Conservation (phyloP, 2,888 invertebrate genomes). For the Thymelicus sylvestris region DNA sequence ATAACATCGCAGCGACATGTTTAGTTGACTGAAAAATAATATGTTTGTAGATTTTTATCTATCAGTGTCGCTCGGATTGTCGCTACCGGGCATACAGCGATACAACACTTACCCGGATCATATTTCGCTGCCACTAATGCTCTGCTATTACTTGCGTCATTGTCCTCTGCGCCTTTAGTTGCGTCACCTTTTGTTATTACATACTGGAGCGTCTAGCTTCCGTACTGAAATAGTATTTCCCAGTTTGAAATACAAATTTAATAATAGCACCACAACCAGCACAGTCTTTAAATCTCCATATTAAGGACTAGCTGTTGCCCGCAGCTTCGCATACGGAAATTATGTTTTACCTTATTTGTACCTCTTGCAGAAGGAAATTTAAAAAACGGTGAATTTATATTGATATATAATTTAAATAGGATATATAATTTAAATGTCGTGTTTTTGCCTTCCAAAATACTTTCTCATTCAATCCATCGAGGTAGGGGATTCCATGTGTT, state of each 20-base stretch:
- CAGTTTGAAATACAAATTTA: neutral
- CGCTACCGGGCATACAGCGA: conserved; percentile 55
- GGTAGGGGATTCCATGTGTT: too few species aligned
- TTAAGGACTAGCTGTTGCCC: too few species aligned
- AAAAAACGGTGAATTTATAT: too few species aligned
- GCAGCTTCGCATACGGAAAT: too few species aligned
- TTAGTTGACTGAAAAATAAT: conserved; percentile 80
- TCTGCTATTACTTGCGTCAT: conserved; percentile 9
- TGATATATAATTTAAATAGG: too few species aligned
- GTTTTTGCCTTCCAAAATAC: too few species aligned
- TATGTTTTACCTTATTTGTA: too few species aligned
- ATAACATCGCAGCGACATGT: conserved; percentile 56
- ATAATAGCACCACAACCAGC: neutral
- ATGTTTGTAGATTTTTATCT: conserved; percentile 75
- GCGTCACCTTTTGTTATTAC: conserved; percentile 12
- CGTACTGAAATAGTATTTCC: neutral
- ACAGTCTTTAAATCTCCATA: neutral
- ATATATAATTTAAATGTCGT: too few species aligned
- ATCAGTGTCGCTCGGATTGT: conserved; percentile 51
- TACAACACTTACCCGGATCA: conserved; percentile 49
- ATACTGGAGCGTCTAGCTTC: neutral
- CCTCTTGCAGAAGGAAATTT: too few species aligned
- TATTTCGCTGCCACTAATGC: conserved; percentile 51
- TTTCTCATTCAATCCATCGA: too few species aligned
- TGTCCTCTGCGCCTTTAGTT: conserved; percentile 28